phyloP scores from a whole-genome alignment of 2,797 vertebrate species.

The Pampus argenteus region DNA sequence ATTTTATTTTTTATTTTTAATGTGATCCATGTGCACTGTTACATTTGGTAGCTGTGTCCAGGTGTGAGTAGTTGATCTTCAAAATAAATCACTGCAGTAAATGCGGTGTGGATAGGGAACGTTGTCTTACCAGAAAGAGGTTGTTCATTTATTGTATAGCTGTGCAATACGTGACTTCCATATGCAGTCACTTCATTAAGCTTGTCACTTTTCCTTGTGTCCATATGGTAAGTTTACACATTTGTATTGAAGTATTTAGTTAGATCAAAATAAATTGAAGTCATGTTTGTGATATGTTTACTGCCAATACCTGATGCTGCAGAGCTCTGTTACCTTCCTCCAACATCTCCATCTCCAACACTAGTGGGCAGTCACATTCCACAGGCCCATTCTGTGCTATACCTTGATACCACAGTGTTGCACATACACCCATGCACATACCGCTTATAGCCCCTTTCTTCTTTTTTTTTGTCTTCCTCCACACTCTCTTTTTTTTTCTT shows the following conservation, averaged over 20 bases:
- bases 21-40: background rate
- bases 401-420: constrained; percentile 39
- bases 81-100: constrained; percentile 3
- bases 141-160: background rate
- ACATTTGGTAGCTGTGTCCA: constrained; percentile 3
- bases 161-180: background rate
- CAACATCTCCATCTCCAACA: constrained; percentile 63
- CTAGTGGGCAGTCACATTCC: constrained; percentile 85
- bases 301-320: constrained; percentile 23
- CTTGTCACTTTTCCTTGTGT: background rate
- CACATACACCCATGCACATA: constrained; percentile 31
- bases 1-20: background rate
- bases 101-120: background rate
- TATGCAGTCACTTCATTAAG: constrained; percentile 8
- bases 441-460: constrained; percentile 20
- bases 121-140: background rate
- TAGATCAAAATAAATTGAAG: background rate
- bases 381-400: constrained; percentile 35
- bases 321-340: constrained; percentile 28
- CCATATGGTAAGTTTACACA: background rate
- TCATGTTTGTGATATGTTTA: constrained; percentile 10
- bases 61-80: background rate
- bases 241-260: background rate
- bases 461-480: constrained; percentile 29
- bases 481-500: constrained; percentile 41